Evolutionary conservation across 2,113 vertebrate species (phyloP), one percentile per base, ranked within the genome.

Genomic region (Neolamprologus falcicula): DNA sequence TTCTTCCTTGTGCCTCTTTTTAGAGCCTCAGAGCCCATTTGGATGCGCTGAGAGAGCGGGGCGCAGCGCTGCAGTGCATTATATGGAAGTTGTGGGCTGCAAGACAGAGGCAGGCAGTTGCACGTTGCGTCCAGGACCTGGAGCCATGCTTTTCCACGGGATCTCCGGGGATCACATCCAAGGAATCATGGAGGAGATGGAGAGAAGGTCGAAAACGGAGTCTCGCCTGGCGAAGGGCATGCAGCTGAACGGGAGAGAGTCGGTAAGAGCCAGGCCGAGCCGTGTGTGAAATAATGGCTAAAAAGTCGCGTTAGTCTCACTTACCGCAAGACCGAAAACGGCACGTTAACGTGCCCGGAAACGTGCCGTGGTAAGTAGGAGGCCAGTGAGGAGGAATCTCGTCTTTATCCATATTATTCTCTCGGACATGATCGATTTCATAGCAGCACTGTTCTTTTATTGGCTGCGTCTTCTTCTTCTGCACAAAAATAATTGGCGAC

Each of bases 101-200:
- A 97, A 98, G 97, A 97, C 97, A 95, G 98, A 98, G 98, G 98
- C 98, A 97, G 97, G 97, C 96, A 97, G 97, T 97, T 98, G 98
- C 97, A 98, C 97, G 96, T 98, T 99, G 97, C 98, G 98, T 96
- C 97, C 98, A 96, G 97, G 98, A 98, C 97, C 98, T 96, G 97
- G 98, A 98, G 98, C 98, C 97, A 99, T 99, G 99, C 99, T 99
- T 97, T 99, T 99, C 97, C 99, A 99, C 97, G 99, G 98, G 93
- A 99, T 99, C 98, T 98, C 99, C 96, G 99, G 99, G 96, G 99
- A 99, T 96, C 98, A 99, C 95, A 99, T 99, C 96, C 99, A 99
- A 96, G 99, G 99, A 83, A 99, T 99, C 97, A 99, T 99, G 99
- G 99, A 99, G 96, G 99, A 99, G 96, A 99, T 99, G 99, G 98